Base-by-base conservation (phyloP, 2,888 invertebrate species). In the Neoitamus cyanurus region DNA sequence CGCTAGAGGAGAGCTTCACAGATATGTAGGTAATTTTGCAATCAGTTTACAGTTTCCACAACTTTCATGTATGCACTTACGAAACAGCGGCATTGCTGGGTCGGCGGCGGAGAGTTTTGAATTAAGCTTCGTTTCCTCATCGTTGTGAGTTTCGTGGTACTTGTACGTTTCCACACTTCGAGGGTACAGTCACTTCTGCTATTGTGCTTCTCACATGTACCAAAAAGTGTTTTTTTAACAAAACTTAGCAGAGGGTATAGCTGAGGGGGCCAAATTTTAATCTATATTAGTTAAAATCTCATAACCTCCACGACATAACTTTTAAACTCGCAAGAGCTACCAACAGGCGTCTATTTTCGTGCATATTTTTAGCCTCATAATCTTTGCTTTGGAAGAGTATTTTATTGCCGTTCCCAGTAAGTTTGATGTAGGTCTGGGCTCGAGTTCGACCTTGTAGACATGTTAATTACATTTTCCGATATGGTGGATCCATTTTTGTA, bases 1-100 rank as follows among this genome's bases (percentile, higher is more conserved):
- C 25, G 20, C 3, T 58, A 20, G 58, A 58, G 58, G n/a, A 70
- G 31, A 75, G 20, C 36, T 20, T 28, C 28, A 37, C 20, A 25
- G 25, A 75, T 42, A 11, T 7, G 37, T 42, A 28, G 25, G 28
- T 13, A 9, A 31, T 75, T 75, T 75, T 75, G 75, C 75, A 75
- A 75, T 42, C 1, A 42, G 42, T 75, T 34, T 73, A 15, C 42
- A 7, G 37, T 75, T 75, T 75, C 46, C 25, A 37, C 20, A 37
- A 42, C 42, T 75, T 75, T 13, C 42, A 75, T 75, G 46, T 13
- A 75, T 75, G 46, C 9, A n/a, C 37, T 75, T 75, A 28, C 28
- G 75, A 75, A 75, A 75, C 42, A 15, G n/a, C 7, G 11, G 25
- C 46, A 75, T 25, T 75, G 42, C 6, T 42, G 73, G 4, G 31